Percentiles rank a stretch among this genome's conserved stretches.
phyloP scores from a whole-genome alignment of 2,113 vertebrate species.

The cattle (Bos taurus) region ARS-UCD2.0 NC_037338.1:92167001-92167500 shows the following conservation, averaged over 20 bases:
- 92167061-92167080: fast-evolving
- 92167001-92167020: fast-evolving
- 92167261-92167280: background rate
- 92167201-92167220: too few species aligned
- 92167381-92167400: background rate
- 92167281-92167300: background rate
- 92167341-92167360: background rate
- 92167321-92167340: background rate
- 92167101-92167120: background rate
- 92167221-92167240: background rate
- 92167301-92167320: background rate
- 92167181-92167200: too few species aligned
- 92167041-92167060: fast-evolving
- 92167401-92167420: background rate
- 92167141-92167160: background rate
- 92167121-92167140: fast-evolving
- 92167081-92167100: background rate
- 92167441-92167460: background rate
- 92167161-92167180: too few species aligned
- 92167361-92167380: background rate
- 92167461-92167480: background rate
- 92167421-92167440: background rate
- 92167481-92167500: background rate
- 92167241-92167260: background rate
- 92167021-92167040: fast-evolving